phyloP scores from a whole-genome alignment of 2,888 invertebrate species.

The Calliphora vomitoria region DNA sequence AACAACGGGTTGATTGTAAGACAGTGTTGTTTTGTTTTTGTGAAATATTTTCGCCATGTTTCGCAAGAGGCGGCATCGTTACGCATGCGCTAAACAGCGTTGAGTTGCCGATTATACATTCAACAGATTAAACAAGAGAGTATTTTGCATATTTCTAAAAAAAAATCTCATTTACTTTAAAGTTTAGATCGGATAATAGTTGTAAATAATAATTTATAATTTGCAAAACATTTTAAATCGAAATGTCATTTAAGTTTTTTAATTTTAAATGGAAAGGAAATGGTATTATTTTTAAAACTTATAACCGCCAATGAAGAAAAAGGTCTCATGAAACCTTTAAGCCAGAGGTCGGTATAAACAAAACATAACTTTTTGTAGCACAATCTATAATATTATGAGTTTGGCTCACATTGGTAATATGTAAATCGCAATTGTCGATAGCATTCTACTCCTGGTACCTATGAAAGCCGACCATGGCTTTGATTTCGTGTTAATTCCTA shows the following conservation, averaged over 20 bases:
- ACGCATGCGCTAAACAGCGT: constrained; percentile 34
- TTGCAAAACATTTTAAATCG: background rate
- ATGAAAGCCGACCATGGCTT: background rate
- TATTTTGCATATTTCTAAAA: background rate
- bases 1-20: constrained; percentile 28
- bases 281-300: background rate
- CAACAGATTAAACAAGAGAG: background rate
- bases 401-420: too few species aligned
- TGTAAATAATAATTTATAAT: constrained; percentile 42
- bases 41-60: constrained; percentile 49
- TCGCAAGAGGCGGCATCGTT: constrained; percentile 47
- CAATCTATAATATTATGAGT: too few species aligned
- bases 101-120: constrained; percentile 30
- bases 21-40: background rate
- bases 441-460: too few species aligned
- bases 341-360: too few species aligned
- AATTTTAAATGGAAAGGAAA: background rate
- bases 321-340: too few species aligned
- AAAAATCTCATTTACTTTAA: background rate
- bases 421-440: too few species aligned
- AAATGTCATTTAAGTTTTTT: background rate
- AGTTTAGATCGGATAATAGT: constrained; percentile 52
- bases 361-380: too few species aligned
- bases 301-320: too few species aligned
- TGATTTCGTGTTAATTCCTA: background rate